Conservation (phyloP, 2,113 vertebrate genomes). For the Alligator sinensis region DNA sequence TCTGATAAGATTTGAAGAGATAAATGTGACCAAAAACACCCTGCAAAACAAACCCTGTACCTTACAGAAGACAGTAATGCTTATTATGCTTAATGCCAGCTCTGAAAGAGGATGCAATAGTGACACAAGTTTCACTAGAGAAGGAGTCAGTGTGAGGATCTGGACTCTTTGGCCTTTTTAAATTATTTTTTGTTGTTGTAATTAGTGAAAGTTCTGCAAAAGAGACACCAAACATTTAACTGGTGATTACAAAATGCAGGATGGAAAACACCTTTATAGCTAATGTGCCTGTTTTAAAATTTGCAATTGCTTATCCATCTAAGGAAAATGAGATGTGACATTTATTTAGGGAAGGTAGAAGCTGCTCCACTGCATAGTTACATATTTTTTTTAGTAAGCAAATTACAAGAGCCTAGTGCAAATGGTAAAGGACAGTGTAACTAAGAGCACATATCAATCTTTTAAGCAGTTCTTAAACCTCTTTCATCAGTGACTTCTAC, state of each 20-base stretch:
- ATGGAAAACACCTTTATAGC: conserved; percentile 20
- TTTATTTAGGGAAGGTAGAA: conserved; percentile 24
- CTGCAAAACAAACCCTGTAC: not conserved
- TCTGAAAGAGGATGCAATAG: not conserved
- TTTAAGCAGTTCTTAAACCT: not conserved
- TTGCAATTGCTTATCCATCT: conserved; percentile 54
- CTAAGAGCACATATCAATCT: not conserved
- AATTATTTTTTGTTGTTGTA: not conserved
- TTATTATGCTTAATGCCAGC: not conserved
- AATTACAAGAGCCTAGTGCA: conserved; percentile 51
- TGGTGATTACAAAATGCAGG: not conserved
- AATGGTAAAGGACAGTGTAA: conserved; percentile 7
- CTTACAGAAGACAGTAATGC: not conserved
- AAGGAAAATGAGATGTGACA: conserved; percentile 63
- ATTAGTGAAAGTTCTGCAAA: not conserved
- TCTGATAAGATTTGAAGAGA: not conserved
- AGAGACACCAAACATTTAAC: not conserved
- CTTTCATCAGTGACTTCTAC: not conserved
- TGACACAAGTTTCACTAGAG: not conserved
- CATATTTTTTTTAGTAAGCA: conserved; percentile 56
- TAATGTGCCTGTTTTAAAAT: conserved; percentile 50
- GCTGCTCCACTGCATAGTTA: conserved; percentile 53
- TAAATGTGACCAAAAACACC: not conserved
- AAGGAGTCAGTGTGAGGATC: not conserved
- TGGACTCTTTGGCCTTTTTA: not conserved